Percentiles rank a stretch among this genome's conserved stretches.
Evolutionary conservation across 2,797 vertebrate genomes (phyloP).

Genomic region (Ctenochaetus hawaiiensis): DNA sequence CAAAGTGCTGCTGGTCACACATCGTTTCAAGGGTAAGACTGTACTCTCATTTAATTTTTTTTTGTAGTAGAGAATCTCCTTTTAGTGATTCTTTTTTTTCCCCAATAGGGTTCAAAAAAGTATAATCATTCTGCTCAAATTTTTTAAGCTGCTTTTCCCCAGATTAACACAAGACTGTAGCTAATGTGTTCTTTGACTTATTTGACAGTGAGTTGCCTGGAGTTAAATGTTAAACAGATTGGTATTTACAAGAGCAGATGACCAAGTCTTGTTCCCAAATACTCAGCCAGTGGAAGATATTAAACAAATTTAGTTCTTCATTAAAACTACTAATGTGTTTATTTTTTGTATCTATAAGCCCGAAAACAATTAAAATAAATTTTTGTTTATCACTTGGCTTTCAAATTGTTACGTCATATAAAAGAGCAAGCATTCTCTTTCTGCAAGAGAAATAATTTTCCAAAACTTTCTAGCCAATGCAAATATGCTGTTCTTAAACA

Average conservation of each 20-base stretch:
- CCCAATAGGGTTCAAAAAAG: too few relatives aligned
- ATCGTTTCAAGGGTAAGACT: conserved; percentile 83
- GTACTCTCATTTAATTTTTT: not conserved
- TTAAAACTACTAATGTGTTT: not conserved
- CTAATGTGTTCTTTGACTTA: not conserved
- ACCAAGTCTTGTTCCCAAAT: not conserved
- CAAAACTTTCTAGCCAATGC: not conserved
- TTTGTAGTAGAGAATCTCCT: not conserved
- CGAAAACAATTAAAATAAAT: not conserved
- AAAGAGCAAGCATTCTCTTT: not conserved
- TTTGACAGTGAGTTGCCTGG: too few relatives aligned
- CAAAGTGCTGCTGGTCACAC: conserved; percentile 86
- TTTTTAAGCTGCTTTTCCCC: not conserved
- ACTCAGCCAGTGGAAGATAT: not conserved
- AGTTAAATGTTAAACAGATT: not conserved
- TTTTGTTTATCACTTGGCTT: not conserved
- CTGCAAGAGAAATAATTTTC: not conserved
- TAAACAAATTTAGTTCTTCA: not conserved
- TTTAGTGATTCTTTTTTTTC: too few relatives aligned
- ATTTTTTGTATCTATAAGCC: not conserved
- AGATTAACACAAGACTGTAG: not conserved
- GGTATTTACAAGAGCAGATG: not conserved
- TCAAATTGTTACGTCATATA: not conserved
- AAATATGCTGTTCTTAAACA: not conserved
- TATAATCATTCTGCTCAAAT: too few relatives aligned